Base-by-base conservation (phyloP, 2,888 invertebrate species). In the Drosophila seclusa region DNA sequence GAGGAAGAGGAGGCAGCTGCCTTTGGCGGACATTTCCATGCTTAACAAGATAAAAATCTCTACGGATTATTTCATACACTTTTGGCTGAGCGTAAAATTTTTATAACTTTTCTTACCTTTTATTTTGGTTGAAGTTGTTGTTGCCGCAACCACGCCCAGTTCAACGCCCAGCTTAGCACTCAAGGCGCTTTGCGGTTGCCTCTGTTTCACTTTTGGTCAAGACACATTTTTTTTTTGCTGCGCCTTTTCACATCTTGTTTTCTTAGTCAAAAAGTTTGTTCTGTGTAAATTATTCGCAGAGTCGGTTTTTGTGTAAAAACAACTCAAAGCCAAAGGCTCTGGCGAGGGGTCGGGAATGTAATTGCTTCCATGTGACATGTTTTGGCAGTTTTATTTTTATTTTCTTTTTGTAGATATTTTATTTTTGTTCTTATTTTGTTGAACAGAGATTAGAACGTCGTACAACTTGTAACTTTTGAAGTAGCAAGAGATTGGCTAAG, bases 1-100 rank as follows among this genome's bases (percentile, higher is more conserved):
- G 24, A n/a, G 49, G 61, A 29, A 34, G 77, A 40, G 62, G 79
- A 38, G 65, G 65, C 62, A 38, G 50, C 45, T 57, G 64, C 50
- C 59, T 63, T 70, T 65, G 61, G 70, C 69, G 80, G 79, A 87
- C 88, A 84, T 80, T 82, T 88, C 73, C 82, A 84, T 80, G 89
- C 82, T 89, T 89, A 89, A 89, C 80, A 80, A 82, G 90, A 87
- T 89, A 89, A 84, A 87, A 87, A 87, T 87, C 86, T 87, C 90
- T 67, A 79, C 80, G 90, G 90, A 89, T 89, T 89, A 89, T 89
- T 82, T 85, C 61, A 77, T 83, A 85, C 83, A 82, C 83, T 84
- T 85, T 85, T 81, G 64, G 69, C 73, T 67, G 73, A 64, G 80
- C 75, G 65, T 72, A 73, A 87, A 78, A 80, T 80, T 77, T 82